These are phyloP conservation scores for Amphipoea oculea DNA, from an alignment of 2,888 invertebrate genomes.

Conservation along the genomic window DNA sequence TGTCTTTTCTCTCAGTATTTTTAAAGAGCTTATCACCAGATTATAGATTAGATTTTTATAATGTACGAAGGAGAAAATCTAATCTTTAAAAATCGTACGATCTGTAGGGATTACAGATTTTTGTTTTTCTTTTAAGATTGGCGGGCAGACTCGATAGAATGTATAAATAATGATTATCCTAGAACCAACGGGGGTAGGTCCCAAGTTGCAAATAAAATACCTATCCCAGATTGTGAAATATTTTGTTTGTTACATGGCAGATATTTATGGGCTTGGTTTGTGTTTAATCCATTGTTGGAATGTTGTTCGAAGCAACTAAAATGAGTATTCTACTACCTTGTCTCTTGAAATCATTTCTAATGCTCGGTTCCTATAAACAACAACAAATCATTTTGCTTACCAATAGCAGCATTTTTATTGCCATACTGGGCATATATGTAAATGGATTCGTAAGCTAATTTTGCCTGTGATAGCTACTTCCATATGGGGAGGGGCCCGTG, in stretches of 20 bases:
- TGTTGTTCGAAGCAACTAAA: not conserved
- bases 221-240: not conserved
- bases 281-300: not conserved
- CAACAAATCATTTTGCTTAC: too few species aligned
- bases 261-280: not conserved
- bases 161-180: constrained; percentile 22
- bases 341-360: not conserved
- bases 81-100: not conserved
- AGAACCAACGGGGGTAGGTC: constrained; percentile 2
- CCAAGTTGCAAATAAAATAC: constrained; percentile 22
- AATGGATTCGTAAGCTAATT: too few species aligned
- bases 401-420: too few species aligned
- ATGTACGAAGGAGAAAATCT: not conserved
- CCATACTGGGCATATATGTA: too few species aligned
- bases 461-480: too few species aligned
- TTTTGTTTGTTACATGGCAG: not conserved
- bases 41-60: constrained; percentile 12
- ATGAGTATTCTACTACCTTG: not conserved
- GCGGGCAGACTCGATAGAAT: constrained; percentile 18
- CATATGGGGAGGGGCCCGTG: too few species aligned
- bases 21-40: constrained; percentile 27
- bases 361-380: too few species aligned
- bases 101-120: constrained; percentile 13
- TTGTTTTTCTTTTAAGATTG: constrained; percentile 6
- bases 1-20: not conserved